Percentiles rank a stretch among this genome's conserved stretches.
These are phyloP conservation scores for Rhineura floridana DNA, from an alignment of 2,113 vertebrate species.

Conservation along the genomic window DNA sequence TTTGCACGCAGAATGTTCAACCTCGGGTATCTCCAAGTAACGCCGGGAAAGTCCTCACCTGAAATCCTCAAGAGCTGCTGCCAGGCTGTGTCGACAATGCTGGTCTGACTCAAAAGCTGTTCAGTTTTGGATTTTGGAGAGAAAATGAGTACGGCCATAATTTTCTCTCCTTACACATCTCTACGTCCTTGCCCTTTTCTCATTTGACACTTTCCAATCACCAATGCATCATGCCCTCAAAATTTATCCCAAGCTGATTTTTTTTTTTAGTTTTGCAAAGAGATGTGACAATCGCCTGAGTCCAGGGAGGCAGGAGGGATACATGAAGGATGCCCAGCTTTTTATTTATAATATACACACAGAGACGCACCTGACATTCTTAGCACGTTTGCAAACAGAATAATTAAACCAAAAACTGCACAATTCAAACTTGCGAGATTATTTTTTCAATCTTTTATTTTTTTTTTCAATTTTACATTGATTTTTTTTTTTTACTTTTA, in stretches of 20 bases:
- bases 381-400: not conserved
- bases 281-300: not conserved
- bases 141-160: too few species aligned
- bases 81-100: too few species aligned
- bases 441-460: slow-evolving; percentile 10
- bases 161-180: not conserved
- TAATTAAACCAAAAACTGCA: not conserved
- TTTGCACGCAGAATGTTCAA: too few species aligned
- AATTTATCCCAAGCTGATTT: not conserved
- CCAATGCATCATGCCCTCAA: not conserved
- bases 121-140: too few species aligned
- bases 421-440: not conserved
- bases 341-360: too few species aligned
- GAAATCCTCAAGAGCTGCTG: too few species aligned
- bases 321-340: not conserved
- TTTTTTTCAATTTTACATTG: slow-evolving; percentile 32
- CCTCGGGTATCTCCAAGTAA: too few species aligned
- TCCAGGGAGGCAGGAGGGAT: not conserved
- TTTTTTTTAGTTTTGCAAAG: not conserved
- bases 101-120: too few species aligned
- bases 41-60: too few species aligned
- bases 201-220: not conserved
- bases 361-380: not conserved
- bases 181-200: not conserved
- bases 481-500: not conserved